A percentile compares a stretch with the other conserved stretches of the same genome.
Conservation (phyloP, 2,797 vertebrate species). For the Intellagama lesueurii region DNA sequence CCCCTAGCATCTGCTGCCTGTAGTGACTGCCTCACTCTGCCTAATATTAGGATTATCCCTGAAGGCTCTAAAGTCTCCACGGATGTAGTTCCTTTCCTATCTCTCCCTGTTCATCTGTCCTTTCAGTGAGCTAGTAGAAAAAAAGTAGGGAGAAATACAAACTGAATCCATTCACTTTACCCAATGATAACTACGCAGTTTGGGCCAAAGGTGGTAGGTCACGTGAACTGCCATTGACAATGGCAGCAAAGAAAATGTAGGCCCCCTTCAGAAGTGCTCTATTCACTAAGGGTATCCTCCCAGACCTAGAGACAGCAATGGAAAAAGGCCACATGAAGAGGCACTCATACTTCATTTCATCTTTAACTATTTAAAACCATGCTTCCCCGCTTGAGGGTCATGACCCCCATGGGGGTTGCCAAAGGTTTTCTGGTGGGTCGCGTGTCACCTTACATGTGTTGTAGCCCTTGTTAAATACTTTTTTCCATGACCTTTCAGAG, state of each 20-base stretch:
- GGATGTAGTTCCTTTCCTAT: not conserved
- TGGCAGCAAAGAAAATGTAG: not conserved
- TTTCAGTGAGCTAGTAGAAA: not conserved
- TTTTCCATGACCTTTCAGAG: too few species aligned
- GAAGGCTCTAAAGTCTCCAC: too few species aligned
- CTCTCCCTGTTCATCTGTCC: not conserved
- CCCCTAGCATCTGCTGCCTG: not conserved
- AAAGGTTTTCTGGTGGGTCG: too few species aligned
- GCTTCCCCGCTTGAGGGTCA: too few species aligned
- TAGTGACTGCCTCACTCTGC: not conserved
- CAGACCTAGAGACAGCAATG: not conserved
- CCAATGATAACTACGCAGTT: not conserved
- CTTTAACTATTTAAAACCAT: not conserved
- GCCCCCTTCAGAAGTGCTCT: not conserved
- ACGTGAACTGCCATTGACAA: not conserved
- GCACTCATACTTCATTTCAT: not conserved
- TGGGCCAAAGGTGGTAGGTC: too few species aligned
- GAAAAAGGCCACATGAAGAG: not conserved
- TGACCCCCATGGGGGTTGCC: too few species aligned
- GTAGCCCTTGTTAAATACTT: too few species aligned
- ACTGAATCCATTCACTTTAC: not conserved
- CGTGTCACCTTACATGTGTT: too few species aligned
- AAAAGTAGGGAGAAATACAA: too few species aligned
- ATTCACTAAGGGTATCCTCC: not conserved
- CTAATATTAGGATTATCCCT: not conserved